phyloP scores from a whole-genome alignment of 2,113 vertebrate species.

The Philantomba maxwellii region DNA sequence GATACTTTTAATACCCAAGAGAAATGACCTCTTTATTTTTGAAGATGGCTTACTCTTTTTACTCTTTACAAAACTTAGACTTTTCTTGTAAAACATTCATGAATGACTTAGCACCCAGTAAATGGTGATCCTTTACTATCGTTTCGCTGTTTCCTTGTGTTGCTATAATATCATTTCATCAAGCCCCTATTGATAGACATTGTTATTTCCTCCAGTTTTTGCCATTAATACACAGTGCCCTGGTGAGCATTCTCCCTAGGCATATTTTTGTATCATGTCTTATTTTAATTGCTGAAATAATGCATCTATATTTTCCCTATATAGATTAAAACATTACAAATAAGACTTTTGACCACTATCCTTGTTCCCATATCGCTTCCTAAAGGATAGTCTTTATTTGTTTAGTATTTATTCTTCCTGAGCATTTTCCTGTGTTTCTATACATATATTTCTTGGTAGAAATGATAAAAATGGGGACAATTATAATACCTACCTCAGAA shows the following conservation, averaged over 20 bases:
- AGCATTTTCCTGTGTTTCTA: neutral
- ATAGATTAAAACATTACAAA: neutral
- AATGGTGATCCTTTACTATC: neutral
- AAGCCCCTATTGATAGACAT: neutral
- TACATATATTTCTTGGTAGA: neutral
- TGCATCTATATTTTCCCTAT: neutral
- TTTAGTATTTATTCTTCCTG: neutral
- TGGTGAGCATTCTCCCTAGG: neutral
- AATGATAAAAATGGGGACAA: neutral
- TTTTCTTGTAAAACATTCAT: neutral
- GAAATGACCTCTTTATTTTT: slow-evolving; percentile 3
- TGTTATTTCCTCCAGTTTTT: slow-evolving; percentile 1
- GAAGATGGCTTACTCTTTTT: slow-evolving; percentile 22
- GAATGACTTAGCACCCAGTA: neutral
- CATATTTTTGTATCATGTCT: neutral
- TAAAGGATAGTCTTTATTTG: neutral
- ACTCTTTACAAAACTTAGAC: neutral
- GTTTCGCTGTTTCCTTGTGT: slow-evolving; percentile 1
- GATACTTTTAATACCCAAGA: neutral
- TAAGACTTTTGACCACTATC: neutral
- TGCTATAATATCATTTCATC: neutral
- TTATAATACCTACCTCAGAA: slow-evolving; percentile 50
- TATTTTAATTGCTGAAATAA: slow-evolving; percentile 6
- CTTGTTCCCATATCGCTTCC: neutral
- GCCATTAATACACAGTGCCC: neutral